Evolutionary conservation across 2,113 vertebrate genomes (phyloP), one percentile per base, ranked within the genome.

Genomic region (Pteruthius melanotis): DNA sequence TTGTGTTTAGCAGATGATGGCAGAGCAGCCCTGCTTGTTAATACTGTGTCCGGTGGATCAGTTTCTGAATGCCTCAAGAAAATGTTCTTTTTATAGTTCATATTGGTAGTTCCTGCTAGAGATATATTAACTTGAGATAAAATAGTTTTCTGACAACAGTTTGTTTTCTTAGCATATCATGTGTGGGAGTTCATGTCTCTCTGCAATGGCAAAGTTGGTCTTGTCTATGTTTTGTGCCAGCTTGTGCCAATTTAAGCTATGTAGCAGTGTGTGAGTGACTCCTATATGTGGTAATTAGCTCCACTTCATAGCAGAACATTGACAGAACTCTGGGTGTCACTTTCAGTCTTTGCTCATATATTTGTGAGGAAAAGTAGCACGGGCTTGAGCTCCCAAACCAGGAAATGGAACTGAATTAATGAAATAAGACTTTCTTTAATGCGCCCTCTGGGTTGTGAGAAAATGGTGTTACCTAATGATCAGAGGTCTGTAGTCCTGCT

Each of bases 251-350:
- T 44, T 52, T 22, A 52, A 81, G 45, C 37, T 66, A 0, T 11
- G 42, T 45, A n/a, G 15, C 54, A 7, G 14, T 8, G 35, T 71
- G 50, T 50, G 44, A 61, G 23, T 59, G 57, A 9, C 24, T 53
- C 24, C 5, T 9, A 0, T 24, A 1, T 1, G 7, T 45, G 47
- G 11, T 66, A 20, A 31, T 54, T 54, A 28, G 18, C n/a, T 59
- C 33, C 16, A 9, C 8, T 53, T 70, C 23, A 4, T 1, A 63
- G 27, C 35, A 75, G 35, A 52, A 6, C 37, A 21, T 1, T 50
- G 47, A 6, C 26, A 64, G 45, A 53, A 39, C 35, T 80, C 30
- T 35, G 28, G 2, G 37, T 77, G 40, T 69, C 20, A 4, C 54
- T 90, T 72, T 31, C 33, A 56, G 24, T 61, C 28, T 61, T 86